phyloP scores from a whole-genome alignment of 2,113 vertebrate genomes.

The Muntiacus reevesi region DNA sequence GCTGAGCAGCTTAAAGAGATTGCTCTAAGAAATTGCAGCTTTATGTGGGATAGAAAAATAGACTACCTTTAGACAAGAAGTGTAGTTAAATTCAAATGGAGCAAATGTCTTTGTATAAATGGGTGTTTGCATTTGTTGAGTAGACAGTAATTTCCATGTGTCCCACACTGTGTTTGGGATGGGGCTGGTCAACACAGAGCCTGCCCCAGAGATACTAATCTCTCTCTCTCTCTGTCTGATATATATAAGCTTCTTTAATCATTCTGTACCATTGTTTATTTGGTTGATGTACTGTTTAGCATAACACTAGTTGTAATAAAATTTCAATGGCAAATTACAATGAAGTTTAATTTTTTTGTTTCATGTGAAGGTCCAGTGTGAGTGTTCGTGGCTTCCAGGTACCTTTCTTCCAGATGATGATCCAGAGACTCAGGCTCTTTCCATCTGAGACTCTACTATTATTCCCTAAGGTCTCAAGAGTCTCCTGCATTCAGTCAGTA shows the following conservation, averaged over 20 bases:
- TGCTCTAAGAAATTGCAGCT: conserved; percentile 3
- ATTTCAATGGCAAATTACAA: background rate
- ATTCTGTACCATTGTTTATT: background rate
- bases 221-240: background rate
- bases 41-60: background rate
- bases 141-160: background rate
- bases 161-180: background rate
- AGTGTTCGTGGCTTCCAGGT: background rate
- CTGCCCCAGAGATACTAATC: background rate
- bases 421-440: background rate
- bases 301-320: background rate
- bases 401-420: background rate
- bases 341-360: background rate
- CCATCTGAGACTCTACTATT: background rate
- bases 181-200: background rate
- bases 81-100: background rate
- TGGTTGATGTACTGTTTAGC: background rate
- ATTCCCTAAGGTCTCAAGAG: background rate
- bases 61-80: background rate
- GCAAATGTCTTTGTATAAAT: background rate
- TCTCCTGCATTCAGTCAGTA: background rate
- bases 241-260: background rate
- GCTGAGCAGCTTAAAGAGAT: background rate
- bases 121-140: background rate
- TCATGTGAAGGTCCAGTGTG: background rate